A percentile compares a stretch with the other conserved stretches of the same genome.
Conservation (phyloP, 30 jellyfish, hydroid and myxozoan genomes). For the Catostylus mosaicus region DNA sequence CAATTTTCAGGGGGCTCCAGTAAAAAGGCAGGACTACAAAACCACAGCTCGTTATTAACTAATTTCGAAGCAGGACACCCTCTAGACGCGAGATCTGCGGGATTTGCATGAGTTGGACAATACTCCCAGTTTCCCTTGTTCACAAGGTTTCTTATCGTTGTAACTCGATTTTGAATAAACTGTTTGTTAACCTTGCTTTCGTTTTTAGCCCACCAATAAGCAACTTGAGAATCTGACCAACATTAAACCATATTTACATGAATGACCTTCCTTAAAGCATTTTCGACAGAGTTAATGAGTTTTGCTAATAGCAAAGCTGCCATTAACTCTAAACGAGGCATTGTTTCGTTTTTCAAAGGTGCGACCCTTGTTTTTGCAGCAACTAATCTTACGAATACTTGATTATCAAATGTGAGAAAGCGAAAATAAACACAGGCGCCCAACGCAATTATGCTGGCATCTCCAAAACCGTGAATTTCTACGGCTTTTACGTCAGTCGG, state of each 20-base stretch:
- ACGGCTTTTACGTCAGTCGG: not conserved
- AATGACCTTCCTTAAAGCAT: not conserved
- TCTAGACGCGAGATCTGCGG: slow-evolving; percentile 34
- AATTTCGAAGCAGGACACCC: slow-evolving; percentile 9
- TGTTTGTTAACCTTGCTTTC: not conserved
- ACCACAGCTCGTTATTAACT: not conserved
- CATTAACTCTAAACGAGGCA: too few species aligned
- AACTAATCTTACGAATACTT: not conserved
- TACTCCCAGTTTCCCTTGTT: slow-evolving; percentile 17
- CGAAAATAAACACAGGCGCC: slow-evolving; percentile 16
- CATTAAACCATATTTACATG: not conserved
- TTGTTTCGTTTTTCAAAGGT: slow-evolving; percentile 14
- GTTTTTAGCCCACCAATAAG: not conserved
- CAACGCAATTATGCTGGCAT: not conserved
- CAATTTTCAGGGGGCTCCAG: too few species aligned
- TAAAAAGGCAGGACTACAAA: not conserved
- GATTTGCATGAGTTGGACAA: slow-evolving; percentile 5
- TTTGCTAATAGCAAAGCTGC: slow-evolving; percentile 1
- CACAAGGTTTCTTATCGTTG: not conserved
- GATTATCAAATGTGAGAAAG: not conserved
- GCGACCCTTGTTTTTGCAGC: slow-evolving; percentile 29
- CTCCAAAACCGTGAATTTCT: slow-evolving; percentile 8
- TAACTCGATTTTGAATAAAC: slow-evolving; percentile 34
- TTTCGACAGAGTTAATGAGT: not conserved
- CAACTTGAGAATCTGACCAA: slow-evolving; percentile 27